Percentiles rank a stretch among this genome's conserved stretches.
Conservation (phyloP, 2,113 vertebrate genomes). For the Acinonyx jubatus region DNA sequence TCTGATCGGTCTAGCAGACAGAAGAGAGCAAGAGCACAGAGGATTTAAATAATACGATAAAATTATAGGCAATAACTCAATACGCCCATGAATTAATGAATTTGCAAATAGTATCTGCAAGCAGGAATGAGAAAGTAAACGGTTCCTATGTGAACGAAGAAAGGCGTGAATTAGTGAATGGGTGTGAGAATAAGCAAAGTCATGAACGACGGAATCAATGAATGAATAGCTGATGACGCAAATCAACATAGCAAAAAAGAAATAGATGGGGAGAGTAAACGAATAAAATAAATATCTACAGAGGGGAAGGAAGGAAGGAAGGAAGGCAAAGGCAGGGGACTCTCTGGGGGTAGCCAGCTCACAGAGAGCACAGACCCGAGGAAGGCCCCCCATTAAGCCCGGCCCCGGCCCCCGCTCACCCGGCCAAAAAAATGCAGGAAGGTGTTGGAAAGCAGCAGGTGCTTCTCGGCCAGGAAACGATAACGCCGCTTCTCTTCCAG, state of each 20-base stretch:
- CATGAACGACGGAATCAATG: not conserved
- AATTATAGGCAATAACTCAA: not conserved
- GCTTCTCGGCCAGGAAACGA: conserved; percentile 96
- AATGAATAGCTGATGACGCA: not conserved
- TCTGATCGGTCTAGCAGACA: not conserved
- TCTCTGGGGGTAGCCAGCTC: fast-evolving
- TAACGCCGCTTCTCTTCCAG: conserved; percentile 95
- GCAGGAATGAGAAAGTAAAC: not conserved
- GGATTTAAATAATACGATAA: not conserved
- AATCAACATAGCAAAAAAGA: not conserved
- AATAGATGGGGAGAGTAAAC: not conserved
- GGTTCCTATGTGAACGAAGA: not conserved
- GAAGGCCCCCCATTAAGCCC: not conserved
- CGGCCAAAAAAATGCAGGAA: conserved; percentile 87
- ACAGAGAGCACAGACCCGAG: not conserved
- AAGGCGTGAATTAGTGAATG: not conserved
- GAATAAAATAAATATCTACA: not conserved
- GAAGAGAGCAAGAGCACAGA: not conserved
- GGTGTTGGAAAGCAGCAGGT: conserved; percentile 88
- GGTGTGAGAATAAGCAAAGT: not conserved
- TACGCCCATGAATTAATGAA: not conserved
- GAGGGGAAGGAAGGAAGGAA: not conserved
- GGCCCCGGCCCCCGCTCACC: conserved; percentile 67
- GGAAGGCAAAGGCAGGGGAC: not conserved
- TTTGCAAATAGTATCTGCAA: not conserved